Percentiles rank a stretch among this genome's conserved stretches.
phyloP scores from a whole-genome alignment of 2,888 invertebrate genomes.

The Metopia argyrocephala region DNA sequence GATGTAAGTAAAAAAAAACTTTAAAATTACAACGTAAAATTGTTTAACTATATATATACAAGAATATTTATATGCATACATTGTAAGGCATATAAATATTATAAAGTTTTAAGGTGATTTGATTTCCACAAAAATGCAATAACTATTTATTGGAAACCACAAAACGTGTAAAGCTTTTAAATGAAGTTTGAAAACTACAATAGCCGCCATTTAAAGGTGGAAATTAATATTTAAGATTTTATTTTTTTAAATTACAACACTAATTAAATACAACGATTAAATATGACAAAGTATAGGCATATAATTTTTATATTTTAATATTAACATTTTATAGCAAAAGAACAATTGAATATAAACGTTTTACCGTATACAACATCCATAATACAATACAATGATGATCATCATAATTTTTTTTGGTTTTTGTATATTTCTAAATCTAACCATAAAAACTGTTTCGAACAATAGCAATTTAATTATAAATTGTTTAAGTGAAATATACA shows the following conservation, averaged over 20 bases:
- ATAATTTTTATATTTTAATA: conserved; percentile 12
- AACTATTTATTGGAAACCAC: conserved; percentile 47
- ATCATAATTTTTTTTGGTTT: conserved; percentile 10
- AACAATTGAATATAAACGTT: not conserved
- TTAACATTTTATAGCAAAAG: not conserved
- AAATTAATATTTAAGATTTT: not conserved
- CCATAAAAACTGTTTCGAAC: conserved; percentile 8
- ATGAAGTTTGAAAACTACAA: conserved; percentile 24
- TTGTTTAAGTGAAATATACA: not conserved
- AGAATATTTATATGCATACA: conserved; percentile 5
- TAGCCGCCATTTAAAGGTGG: conserved; percentile 42
- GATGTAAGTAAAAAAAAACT: not conserved
- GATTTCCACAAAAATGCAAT: conserved; percentile 48
- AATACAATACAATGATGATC: conserved; percentile 44
- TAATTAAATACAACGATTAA: too few species aligned
- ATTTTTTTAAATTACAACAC: not conserved
- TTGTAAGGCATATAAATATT: not conserved
- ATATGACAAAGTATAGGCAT: too few species aligned
- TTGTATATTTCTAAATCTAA: conserved; percentile 16
- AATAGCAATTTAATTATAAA: conserved; percentile 33
- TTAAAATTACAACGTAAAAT: conserved; percentile 27
- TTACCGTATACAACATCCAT: conserved; percentile 68
- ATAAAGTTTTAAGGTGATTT: not conserved
- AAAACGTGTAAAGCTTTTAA: not conserved
- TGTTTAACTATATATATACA: conserved; percentile 28